Evolutionary conservation across 2,888 invertebrate genomes (phyloP).

Genomic region (Nemotelus nigrinus): DNA sequence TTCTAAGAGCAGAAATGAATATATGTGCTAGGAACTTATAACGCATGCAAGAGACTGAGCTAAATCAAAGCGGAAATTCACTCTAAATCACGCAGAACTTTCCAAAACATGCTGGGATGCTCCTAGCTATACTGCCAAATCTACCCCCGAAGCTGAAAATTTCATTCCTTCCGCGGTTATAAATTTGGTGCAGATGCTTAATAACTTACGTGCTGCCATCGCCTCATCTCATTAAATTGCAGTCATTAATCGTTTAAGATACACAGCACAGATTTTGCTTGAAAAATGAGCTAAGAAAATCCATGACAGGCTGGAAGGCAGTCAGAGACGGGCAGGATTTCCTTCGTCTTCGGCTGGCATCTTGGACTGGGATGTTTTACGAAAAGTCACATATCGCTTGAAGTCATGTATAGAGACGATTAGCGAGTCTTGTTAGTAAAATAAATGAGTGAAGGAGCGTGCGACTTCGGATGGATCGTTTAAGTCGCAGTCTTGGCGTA

Average conservation of each 20-base stretch:
- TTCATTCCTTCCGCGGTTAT: not conserved
- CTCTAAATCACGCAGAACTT: too few relatives aligned
- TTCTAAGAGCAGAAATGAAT: slow-evolving; percentile 18
- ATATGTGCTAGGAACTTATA: not conserved
- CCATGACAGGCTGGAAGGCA: not conserved
- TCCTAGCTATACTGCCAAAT: too few relatives aligned
- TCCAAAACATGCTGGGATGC: too few relatives aligned
- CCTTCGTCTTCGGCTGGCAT: not conserved
- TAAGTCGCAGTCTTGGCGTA: too few relatives aligned
- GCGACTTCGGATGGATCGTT: slow-evolving; percentile 4
- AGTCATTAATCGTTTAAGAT: slow-evolving; percentile 43
- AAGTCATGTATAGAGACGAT: slow-evolving; percentile 30
- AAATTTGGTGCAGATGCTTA: slow-evolving; percentile 25
- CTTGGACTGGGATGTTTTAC: not conserved
- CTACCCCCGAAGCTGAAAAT: not conserved
- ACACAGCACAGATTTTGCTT: slow-evolving; percentile 36
- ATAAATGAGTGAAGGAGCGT: slow-evolving; percentile 20
- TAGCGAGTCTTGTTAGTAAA: slow-evolving; percentile 29
- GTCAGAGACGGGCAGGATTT: not conserved
- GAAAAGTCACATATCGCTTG: slow-evolving; percentile 31
- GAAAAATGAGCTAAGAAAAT: slow-evolving; percentile 28
- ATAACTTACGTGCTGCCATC: slow-evolving; percentile 26
- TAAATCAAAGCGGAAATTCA: not conserved
- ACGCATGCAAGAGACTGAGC: not conserved
- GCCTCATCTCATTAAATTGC: slow-evolving; percentile 36